A percentile compares a stretch with the other conserved stretches of the same genome.
phyloP scores from a whole-genome alignment of 2,888 invertebrate species.

The Cryptocheilus praepositus region DNA sequence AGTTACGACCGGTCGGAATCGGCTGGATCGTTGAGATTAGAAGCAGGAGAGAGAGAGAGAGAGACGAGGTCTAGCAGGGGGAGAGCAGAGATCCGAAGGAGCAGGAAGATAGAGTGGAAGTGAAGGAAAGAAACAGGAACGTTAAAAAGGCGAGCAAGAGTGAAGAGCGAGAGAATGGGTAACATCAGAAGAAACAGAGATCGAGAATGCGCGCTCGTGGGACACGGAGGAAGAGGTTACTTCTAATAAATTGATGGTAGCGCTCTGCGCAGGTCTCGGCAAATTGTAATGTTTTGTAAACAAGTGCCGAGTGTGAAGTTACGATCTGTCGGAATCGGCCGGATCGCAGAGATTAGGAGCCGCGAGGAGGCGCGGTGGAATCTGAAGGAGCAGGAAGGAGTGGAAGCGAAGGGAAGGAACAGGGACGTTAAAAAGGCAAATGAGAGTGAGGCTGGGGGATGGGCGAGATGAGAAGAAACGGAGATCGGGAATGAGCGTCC shows the following conservation, averaged over 20 bases:
- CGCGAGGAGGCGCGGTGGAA: constrained; percentile 3
- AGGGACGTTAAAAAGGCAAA: not conserved
- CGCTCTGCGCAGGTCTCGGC: constrained; percentile 56
- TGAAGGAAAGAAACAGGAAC: constrained; percentile 14
- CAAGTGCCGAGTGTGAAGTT: constrained; percentile 53
- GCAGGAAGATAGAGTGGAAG: constrained; percentile 28
- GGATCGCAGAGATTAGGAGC: constrained; percentile 28
- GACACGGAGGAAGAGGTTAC: constrained; percentile 1
- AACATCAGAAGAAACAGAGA: constrained; percentile 10
- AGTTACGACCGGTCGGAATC: constrained; percentile 51
- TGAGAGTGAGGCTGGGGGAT: not conserved
- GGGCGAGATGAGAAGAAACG: constrained; percentile 1
- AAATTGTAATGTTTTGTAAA: constrained; percentile 68
- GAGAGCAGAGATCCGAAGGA: constrained; percentile 19
- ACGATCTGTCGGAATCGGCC: constrained; percentile 44
- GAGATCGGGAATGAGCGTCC: constrained; percentile 6
- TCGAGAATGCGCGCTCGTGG: not conserved
- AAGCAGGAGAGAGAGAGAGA: constrained; percentile 18
- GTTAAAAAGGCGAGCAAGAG: not conserved
- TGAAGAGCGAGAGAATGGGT: not conserved
- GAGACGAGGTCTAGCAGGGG: constrained; percentile 12
- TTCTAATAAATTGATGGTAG: constrained; percentile 59
- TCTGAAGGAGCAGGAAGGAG: constrained; percentile 26
- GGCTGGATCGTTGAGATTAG: constrained; percentile 31
- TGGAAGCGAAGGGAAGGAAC: constrained; percentile 21